These are phyloP conservation scores for Watsonalla binaria DNA, from an alignment of 2,888 invertebrate species.

Conservation along the genomic window DNA sequence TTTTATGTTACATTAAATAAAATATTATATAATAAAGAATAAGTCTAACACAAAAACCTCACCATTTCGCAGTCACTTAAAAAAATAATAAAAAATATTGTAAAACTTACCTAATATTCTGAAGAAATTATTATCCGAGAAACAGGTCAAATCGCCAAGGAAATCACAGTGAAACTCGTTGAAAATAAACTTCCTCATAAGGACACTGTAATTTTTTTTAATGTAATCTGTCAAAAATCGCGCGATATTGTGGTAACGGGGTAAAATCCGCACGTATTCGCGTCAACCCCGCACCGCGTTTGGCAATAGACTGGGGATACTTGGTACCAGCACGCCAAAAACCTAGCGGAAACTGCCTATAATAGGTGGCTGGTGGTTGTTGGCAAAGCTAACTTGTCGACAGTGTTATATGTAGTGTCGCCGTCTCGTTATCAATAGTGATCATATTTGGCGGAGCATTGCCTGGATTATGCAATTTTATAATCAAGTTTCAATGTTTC, in stretches of 20 bases:
- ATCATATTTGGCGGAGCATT: conserved; percentile 27
- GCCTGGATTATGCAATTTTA: conserved; percentile 17
- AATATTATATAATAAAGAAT: not conserved
- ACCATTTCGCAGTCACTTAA: too few species aligned
- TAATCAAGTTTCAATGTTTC: too few species aligned
- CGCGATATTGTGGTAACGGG: conserved; percentile 30
- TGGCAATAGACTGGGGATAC: conserved; percentile 53
- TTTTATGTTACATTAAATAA: too few species aligned
- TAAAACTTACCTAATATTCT: conserved; percentile 54
- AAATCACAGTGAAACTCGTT: conserved; percentile 44
- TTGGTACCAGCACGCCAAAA: conserved; percentile 2
- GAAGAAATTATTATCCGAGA: conserved; percentile 66
- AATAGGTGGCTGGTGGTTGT: conserved; percentile 26
- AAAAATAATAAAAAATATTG: too few species aligned
- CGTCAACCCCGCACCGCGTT: conserved; percentile 47
- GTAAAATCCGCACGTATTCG: conserved; percentile 19
- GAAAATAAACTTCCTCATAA: conserved; percentile 63
- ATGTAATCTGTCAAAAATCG: conserved; percentile 36
- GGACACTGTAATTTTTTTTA: conserved; percentile 40
- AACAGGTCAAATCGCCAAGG: conserved; percentile 43
- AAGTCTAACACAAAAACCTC: too few species aligned
- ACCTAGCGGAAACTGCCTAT: too few species aligned
- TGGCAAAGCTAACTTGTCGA: conserved; percentile 55
- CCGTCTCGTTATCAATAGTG: conserved; percentile 25
- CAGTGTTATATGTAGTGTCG: conserved; percentile 21